These are phyloP conservation scores for Eumeta japonica DNA, from an alignment of 1,140 invertebrate species.

Conservation along the genomic window DNA sequence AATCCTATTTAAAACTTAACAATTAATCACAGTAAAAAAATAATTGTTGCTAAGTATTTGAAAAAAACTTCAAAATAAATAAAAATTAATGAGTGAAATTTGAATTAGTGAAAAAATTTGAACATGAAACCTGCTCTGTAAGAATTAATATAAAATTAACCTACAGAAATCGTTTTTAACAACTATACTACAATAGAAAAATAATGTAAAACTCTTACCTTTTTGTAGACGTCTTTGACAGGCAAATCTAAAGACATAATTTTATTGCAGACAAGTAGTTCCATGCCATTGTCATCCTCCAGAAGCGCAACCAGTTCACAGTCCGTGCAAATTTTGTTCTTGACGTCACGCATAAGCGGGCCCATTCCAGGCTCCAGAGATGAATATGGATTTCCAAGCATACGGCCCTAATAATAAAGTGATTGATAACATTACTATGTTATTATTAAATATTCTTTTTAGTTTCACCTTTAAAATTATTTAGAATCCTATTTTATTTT, in stretches of 20 bases:
- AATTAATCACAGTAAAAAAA: no score
- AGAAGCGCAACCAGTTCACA: conserved; percentile 94
- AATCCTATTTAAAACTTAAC: no score
- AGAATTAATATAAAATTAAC: not conserved
- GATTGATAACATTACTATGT: not conserved
- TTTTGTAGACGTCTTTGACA: conserved; percentile 90
- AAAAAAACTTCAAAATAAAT: no score
- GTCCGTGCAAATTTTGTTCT: conserved; percentile 97
- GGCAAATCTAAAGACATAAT: conserved; percentile 95
- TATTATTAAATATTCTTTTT: not conserved
- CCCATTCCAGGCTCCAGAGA: conserved; percentile 90
- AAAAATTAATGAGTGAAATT: no score
- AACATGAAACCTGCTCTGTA: no score
- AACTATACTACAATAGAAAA: no score
- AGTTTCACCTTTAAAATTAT: no score
- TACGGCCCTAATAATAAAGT: conserved; percentile 69
- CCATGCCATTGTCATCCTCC: conserved; percentile 98
- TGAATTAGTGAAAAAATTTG: not conserved
- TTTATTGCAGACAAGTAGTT: conserved; percentile 97
- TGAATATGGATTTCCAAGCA: conserved; percentile 97
- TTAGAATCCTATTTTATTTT: no score
- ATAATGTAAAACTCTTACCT: conserved; percentile 58
- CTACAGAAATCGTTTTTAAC: no score
- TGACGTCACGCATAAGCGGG: conserved; percentile 96
- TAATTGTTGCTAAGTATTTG: no score